Conservation (phyloP, 2,888 invertebrate genomes). For the Rhabditophanes sp. region DNA sequence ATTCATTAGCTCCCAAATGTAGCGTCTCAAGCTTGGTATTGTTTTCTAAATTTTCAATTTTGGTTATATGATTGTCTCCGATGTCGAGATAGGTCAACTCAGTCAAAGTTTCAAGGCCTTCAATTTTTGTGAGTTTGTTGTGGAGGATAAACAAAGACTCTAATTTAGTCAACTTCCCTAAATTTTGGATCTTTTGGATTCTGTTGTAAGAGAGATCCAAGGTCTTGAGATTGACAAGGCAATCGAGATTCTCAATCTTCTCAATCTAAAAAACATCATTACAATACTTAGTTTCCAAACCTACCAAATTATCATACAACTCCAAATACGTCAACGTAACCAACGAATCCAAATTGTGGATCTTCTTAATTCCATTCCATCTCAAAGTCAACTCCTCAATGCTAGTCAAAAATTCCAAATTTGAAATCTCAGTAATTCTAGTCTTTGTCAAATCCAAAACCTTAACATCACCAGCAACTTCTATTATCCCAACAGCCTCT, state of each 20-base stretch:
- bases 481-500: too few species aligned
- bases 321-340: conserved; percentile 4
- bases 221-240: conserved; percentile 61
- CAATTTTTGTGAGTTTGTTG: conserved; percentile 53
- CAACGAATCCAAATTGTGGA: neutral
- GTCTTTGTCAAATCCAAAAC: too few species aligned
- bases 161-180: conserved; percentile 66
- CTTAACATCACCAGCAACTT: too few species aligned
- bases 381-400: conserved; percentile 2
- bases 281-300: conserved; percentile 44
- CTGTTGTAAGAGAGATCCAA: conserved; percentile 90
- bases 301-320: conserved; percentile 6
- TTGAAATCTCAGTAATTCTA: conserved; percentile 2
- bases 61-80: conserved; percentile 52
- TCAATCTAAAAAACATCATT: conserved; percentile 55
- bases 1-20: conserved; percentile 47
- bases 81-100: too few species aligned
- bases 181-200: conserved; percentile 71
- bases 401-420: conserved; percentile 2
- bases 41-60: conserved; percentile 44
- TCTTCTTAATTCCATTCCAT: conserved; percentile 5
- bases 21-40: conserved; percentile 42
- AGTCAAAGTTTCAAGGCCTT: conserved; percentile 3
- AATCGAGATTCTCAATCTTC: conserved; percentile 72
- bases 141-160: conserved; percentile 82